These are phyloP conservation scores for Phthorimaea operculella DNA, from an alignment of 1,140 invertebrate genomes.

Conservation along the genomic window DNA sequence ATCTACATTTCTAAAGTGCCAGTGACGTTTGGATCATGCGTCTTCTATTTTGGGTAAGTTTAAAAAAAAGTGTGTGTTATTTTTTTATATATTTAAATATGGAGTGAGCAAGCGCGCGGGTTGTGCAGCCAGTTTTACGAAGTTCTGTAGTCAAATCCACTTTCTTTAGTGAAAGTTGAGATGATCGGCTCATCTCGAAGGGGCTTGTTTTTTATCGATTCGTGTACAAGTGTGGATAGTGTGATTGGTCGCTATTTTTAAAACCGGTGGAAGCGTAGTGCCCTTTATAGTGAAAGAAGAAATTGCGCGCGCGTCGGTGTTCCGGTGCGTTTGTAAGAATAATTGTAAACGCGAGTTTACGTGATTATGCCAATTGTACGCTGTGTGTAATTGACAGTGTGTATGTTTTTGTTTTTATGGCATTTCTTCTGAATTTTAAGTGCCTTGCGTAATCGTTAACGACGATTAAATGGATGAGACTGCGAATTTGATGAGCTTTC, in stretches of 20 bases:
- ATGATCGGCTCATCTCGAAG: slow-evolving; percentile 38
- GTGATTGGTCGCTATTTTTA: slow-evolving; percentile 4
- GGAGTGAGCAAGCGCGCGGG: slow-evolving; percentile 12
- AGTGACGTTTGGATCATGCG: slow-evolving; percentile 54
- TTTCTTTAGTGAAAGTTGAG: slow-evolving; percentile 35
- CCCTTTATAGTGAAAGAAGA: slow-evolving; percentile 4
- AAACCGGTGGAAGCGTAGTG: neutral
- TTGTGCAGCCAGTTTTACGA: neutral
- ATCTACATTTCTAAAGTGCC: slow-evolving; percentile 37
- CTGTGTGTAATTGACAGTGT: neutral
- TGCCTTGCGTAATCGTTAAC: too few species aligned
- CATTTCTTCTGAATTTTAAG: too few species aligned
- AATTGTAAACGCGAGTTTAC: neutral
- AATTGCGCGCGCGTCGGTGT: neutral
- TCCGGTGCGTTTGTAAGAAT: neutral
- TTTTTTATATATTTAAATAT: slow-evolving; percentile 8
- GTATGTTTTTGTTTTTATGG: too few species aligned
- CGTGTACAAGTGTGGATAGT: slow-evolving; percentile 11
- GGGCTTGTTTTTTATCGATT: slow-evolving; percentile 30
- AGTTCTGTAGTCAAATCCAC: slow-evolving; percentile 10
- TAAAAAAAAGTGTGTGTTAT: neutral
- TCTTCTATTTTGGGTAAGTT: slow-evolving; percentile 59
- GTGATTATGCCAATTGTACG: neutral
- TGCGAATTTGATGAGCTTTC: too few species aligned
- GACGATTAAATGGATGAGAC: too few species aligned